A percentile compares a stretch with the other conserved stretches of the same genome.
These are phyloP conservation scores for Drosophila mimetica DNA, from an alignment of 2,888 invertebrate genomes.

Conservation along the genomic window DNA sequence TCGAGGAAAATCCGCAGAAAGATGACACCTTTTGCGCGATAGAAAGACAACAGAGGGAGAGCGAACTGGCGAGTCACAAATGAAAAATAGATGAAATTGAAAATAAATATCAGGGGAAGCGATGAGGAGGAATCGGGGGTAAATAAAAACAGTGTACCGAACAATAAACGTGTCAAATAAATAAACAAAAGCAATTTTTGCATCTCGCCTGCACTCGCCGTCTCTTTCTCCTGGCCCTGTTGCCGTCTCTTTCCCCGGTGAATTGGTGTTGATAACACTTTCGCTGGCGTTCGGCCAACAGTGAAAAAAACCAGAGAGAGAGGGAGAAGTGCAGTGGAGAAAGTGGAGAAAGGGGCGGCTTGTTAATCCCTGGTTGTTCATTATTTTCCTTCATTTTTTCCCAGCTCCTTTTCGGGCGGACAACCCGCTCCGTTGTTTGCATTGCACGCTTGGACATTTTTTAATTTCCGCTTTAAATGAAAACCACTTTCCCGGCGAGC, in stretches of 20 bases:
- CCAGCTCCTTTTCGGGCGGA: constrained; percentile 7
- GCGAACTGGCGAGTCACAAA: background rate
- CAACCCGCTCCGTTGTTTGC: constrained; percentile 25
- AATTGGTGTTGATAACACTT: constrained; percentile 50
- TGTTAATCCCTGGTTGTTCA: constrained; percentile 58
- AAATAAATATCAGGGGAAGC: constrained; percentile 47
- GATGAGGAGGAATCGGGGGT: too few species aligned
- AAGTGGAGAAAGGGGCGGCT: constrained; percentile 14
- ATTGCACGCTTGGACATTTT: constrained; percentile 65
- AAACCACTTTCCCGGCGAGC: constrained; percentile 60
- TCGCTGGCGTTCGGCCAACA: constrained; percentile 31
- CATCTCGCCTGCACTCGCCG: constrained; percentile 9
- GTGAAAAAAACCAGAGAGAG: background rate
- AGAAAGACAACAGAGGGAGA: constrained; percentile 24
- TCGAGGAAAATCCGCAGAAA: constrained; percentile 17
- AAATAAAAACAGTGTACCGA: constrained; percentile 23
- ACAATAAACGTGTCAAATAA: constrained; percentile 46
- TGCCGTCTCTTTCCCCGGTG: background rate
- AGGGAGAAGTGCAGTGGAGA: background rate
- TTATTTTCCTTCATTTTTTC: constrained; percentile 29
- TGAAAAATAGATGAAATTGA: constrained; percentile 47
- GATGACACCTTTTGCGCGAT: constrained; percentile 25
- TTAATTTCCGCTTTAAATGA: constrained; percentile 79
- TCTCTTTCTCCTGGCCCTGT: background rate
- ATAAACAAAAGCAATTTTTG: constrained; percentile 46